These are phyloP conservation scores for Sinodicranocentrus sp. DNA, from an alignment of 2,888 invertebrate genomes.

Conservation along the genomic window DNA sequence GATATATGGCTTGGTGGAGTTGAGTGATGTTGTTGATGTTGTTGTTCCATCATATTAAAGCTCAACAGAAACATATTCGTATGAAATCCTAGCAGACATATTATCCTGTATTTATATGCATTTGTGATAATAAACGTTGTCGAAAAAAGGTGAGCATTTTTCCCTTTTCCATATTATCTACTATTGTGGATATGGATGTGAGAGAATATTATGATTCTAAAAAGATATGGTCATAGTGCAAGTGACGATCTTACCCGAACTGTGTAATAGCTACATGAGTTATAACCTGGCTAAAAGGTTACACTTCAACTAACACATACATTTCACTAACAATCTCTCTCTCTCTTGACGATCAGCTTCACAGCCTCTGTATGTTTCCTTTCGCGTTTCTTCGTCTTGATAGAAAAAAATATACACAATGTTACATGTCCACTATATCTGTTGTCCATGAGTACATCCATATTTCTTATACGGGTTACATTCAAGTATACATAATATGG, in stretches of 20 bases:
- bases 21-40: slow-evolving; percentile 39
- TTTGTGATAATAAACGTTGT: slow-evolving; percentile 65
- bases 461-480: no score
- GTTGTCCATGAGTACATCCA: no score
- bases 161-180: slow-evolving; percentile 31
- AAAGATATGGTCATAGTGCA: no score
- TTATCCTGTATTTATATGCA: slow-evolving; percentile 54
- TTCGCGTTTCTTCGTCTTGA: no score
- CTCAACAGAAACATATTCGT: slow-evolving; percentile 30
- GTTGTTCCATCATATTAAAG: slow-evolving; percentile 57
- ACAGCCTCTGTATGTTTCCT: background rate
- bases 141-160: slow-evolving; percentile 55
- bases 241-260: slow-evolving; percentile 62
- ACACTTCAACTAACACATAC: slow-evolving; percentile 70
- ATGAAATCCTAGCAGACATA: slow-evolving; percentile 50
- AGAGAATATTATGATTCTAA: slow-evolving; percentile 14
- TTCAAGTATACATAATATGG: no score
- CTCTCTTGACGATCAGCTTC: slow-evolving; percentile 59
- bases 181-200: slow-evolving; percentile 34
- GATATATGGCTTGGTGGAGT: slow-evolving; percentile 12
- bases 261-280: slow-evolving; percentile 67
- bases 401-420: no score
- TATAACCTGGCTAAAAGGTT: slow-evolving; percentile 70
- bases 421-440: no score
- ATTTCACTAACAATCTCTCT: slow-evolving; percentile 68